These are phyloP conservation scores for Stichopus horrens DNA, from an alignment of 53 echinoderm and acorn worm species.

Conservation along the genomic window DNA sequence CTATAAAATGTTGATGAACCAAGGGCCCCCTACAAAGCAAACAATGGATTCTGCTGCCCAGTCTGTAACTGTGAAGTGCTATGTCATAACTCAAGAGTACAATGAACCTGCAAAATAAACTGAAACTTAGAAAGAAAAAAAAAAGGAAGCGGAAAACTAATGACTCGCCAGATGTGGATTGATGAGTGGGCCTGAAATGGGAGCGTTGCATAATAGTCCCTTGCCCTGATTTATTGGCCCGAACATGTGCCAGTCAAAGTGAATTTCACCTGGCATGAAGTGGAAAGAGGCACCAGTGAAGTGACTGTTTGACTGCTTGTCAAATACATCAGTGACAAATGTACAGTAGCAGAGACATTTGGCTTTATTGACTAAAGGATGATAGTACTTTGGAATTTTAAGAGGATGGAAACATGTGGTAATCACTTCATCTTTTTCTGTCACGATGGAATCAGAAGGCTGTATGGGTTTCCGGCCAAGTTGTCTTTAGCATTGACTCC, in stretches of 20 bases:
- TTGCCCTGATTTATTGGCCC: constrained; percentile 1
- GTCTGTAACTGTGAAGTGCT: constrained; percentile 5
- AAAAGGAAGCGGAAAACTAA: neutral
- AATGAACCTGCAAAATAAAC: constrained; percentile 6
- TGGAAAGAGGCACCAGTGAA: constrained; percentile 22
- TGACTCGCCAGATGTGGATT: neutral
- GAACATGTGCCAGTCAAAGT: constrained; percentile 12
- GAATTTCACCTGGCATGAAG: neutral
- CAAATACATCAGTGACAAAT: neutral
- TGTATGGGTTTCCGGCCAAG: neutral
- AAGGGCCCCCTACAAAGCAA: constrained; percentile 8
- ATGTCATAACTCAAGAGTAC: constrained; percentile 23
- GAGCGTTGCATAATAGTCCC: neutral
- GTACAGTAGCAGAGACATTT: neutral
- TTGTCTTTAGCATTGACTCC: too few relatives aligned
- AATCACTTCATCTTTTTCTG: neutral
- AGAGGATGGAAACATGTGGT: constrained; percentile 8
- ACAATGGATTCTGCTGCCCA: neutral
- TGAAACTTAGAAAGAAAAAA: neutral
- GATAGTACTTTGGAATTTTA: neutral
- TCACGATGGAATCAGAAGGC: too few relatives aligned
- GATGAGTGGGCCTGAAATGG: neutral
- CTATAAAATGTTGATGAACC: constrained; percentile 27
- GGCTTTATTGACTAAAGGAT: neutral
- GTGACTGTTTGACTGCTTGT: neutral